Percentiles rank a stretch among this genome's conserved stretches.
Conservation (phyloP, 2,113 vertebrate genomes). For the Orycteropus afer region DNA sequence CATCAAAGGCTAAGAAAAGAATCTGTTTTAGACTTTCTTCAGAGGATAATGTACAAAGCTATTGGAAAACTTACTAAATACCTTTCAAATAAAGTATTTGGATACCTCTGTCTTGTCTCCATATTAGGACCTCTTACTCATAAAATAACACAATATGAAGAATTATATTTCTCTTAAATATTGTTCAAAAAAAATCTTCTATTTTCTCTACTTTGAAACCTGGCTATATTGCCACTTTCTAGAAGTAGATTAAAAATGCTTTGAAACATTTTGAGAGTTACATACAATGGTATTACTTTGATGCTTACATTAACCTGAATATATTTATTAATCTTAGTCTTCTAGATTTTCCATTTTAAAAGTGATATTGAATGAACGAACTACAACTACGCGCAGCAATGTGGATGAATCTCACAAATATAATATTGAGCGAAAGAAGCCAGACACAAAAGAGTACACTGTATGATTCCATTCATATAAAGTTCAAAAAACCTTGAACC, state of each 20-base stretch:
- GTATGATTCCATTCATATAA: slow-evolving; percentile 60
- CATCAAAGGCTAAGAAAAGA: background rate
- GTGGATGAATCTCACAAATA: slow-evolving; percentile 71
- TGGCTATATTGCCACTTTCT: slow-evolving; percentile 38
- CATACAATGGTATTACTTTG: slow-evolving; percentile 44
- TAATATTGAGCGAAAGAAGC: slow-evolving; percentile 61
- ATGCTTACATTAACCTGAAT: slow-evolving; percentile 49
- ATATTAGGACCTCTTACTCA: background rate
- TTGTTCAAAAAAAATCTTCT: background rate
- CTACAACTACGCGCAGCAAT: slow-evolving; percentile 34
- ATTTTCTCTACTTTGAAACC: slow-evolving; percentile 45
- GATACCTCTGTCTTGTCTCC: slow-evolving; percentile 48
- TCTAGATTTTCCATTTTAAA: slow-evolving; percentile 69
- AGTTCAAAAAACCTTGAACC: slow-evolving; percentile 63
- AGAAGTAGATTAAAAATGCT: slow-evolving; percentile 52
- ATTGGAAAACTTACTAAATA: slow-evolving; percentile 26
- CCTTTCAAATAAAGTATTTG: slow-evolving; percentile 8
- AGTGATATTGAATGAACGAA: slow-evolving; percentile 68
- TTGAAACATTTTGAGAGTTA: slow-evolving; percentile 57
- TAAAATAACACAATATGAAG: slow-evolving; percentile 41
- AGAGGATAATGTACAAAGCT: slow-evolving; percentile 28
- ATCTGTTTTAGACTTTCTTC: slow-evolving; percentile 28
- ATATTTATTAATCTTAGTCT: slow-evolving; percentile 72
- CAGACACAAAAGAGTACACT: slow-evolving; percentile 69
- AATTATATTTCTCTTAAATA: slow-evolving; percentile 52